phyloP scores from a whole-genome alignment of 2,797 vertebrate genomes.

The Syngnathus rostellatus region DNA sequence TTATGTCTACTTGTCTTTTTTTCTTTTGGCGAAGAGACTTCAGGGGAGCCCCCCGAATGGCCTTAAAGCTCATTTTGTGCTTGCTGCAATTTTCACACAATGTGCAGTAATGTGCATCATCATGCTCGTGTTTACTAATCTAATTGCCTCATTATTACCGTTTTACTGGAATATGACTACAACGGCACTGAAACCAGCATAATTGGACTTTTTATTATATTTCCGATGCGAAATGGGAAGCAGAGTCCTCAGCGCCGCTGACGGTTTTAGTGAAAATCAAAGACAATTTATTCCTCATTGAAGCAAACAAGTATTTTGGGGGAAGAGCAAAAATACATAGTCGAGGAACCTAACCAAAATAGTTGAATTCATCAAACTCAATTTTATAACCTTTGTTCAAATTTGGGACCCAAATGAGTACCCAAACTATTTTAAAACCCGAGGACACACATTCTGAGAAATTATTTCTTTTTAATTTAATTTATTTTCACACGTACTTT shows the following conservation, averaged over 20 bases:
- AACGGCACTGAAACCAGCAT: not conserved
- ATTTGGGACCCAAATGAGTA: too few species aligned
- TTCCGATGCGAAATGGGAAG: not conserved
- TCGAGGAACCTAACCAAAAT: not conserved
- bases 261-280: not conserved
- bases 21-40: not conserved
- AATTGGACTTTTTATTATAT: not conserved
- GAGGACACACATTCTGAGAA: too few species aligned
- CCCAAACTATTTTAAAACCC: too few species aligned
- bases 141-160: not conserved
- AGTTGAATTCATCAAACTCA: too few species aligned
- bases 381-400: too few species aligned
- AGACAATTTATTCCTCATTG: not conserved
- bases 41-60: not conserved
- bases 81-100: not conserved
- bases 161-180: conserved; percentile 1
- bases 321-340: not conserved
- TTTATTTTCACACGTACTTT: too few species aligned
- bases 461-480: too few species aligned
- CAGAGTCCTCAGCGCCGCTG: not conserved
- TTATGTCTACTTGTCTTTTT: not conserved
- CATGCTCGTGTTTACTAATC: not conserved
- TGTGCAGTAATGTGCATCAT: conserved; percentile 3
- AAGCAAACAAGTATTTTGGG: not conserved
- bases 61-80: not conserved